phyloP scores from a whole-genome alignment of 1,140 invertebrate species.

The Drosophila tristis region DNA sequence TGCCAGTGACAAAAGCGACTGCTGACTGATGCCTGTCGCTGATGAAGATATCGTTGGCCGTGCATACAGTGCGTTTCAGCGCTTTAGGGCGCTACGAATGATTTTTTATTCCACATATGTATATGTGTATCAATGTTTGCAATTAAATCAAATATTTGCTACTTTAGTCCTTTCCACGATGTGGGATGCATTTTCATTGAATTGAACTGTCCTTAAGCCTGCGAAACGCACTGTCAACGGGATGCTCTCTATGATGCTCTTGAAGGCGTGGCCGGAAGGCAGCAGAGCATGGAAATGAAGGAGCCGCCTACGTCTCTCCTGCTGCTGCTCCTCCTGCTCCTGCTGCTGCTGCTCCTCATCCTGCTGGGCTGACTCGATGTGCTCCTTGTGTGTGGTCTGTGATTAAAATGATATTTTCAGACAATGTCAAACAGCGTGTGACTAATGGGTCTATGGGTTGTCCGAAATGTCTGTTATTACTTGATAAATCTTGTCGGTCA shows the following conservation, averaged over 20 bases:
- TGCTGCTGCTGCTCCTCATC: not conserved
- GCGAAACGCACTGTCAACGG: not conserved
- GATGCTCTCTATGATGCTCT: too few species aligned
- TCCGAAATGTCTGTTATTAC: conserved; percentile 82
- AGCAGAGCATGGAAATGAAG: conserved; percentile 27
- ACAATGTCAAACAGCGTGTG: conserved; percentile 81
- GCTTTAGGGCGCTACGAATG: too few species aligned
- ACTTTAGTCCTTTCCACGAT: too few species aligned
- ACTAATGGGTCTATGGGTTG: conserved; percentile 82
- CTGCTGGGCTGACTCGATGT: conserved; percentile 12
- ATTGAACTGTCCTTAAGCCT: conserved; percentile 1
- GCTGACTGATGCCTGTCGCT: not conserved
- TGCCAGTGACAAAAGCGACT: too few species aligned
- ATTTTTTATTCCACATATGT: too few species aligned
- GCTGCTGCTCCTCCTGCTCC: not conserved
- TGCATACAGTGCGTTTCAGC: too few species aligned
- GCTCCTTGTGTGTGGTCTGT: conserved; percentile 50
- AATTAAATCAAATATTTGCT: too few species aligned
- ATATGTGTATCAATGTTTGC: too few species aligned
- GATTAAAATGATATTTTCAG: conserved; percentile 82
- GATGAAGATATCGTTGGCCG: conserved; percentile 10
- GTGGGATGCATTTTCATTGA: too few species aligned
- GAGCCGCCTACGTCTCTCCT: not conserved
- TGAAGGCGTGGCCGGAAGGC: conserved; percentile 7
- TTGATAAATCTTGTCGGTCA: conserved; percentile 82